phyloP scores from a whole-genome alignment of 2,888 invertebrate species.

The Ornithoptera alexandrae region DNA sequence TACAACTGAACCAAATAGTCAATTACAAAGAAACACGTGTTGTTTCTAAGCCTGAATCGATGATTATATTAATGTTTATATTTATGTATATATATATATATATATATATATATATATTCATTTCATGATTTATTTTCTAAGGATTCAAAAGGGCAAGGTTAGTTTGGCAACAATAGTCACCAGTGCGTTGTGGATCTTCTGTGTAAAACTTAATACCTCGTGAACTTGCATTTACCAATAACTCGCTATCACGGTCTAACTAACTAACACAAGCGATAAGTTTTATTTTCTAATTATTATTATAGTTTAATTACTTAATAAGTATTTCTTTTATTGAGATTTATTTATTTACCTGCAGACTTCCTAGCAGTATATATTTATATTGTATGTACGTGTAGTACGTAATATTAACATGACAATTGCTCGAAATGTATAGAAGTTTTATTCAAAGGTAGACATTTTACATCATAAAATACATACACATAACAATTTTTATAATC shows the following conservation, averaged over 20 bases:
- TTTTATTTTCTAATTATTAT: neutral
- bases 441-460: no score
- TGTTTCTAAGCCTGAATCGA: no score
- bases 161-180: constrained; percentile 27
- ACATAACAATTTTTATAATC: no score
- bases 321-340: neutral
- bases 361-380: no score
- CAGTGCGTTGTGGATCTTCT: constrained; percentile 22
- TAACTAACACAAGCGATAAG: constrained; percentile 17
- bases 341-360: neutral
- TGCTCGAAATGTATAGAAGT: no score
- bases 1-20: no score
- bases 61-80: no score
- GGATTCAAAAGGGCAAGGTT: constrained; percentile 29
- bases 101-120: constrained; percentile 2
- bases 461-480: no score
- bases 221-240: constrained; percentile 33
- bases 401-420: no score
- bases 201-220: constrained; percentile 30
- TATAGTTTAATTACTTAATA: neutral
- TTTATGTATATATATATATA: no score
- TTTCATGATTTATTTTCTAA: constrained; percentile 31
- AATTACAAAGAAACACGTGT: no score
- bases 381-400: no score
- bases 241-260: constrained; percentile 16